Evolutionary conservation across 2,113 vertebrate genomes (phyloP), one percentile per base, ranked within the genome.

Genomic region (Aleadryas rufinucha): DNA sequence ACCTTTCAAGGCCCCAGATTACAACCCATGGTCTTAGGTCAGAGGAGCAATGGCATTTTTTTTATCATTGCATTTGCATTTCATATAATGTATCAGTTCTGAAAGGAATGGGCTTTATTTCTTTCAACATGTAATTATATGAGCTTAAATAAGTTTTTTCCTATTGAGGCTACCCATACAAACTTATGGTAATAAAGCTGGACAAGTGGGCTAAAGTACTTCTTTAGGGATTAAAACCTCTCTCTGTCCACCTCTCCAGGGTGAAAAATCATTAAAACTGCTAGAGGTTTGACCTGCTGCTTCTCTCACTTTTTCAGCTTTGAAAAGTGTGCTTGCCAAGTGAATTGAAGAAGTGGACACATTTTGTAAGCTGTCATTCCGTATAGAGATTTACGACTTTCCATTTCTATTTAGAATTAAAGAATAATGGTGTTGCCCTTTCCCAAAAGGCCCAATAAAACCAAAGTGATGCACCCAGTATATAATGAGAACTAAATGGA

Each of bases 401-500:
- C 93, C 47, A 90, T 95, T 96, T 96, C 88, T 95, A 86, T 97
- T 97, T 90, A 84, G 92, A 95, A 92, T 89, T 94, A 95, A 95
- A 97, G 91, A 94, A 94, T 95, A 76, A 93, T 87, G 60, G 79
- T 93, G 82, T 80, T 93, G 78, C 17, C 63, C 66, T 95, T 94
- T 71, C 89, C 70, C 96, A 94, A 96, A 96, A 95, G 91, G 80
- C 82, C 93, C 93, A 94, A 94, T 93, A 88, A 92, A 97, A 91
- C 88, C 57, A 66, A 97, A 97, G 84, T 88, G 93, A 83, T 94
- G 84, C 10, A 1, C 82, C 77, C 63, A 68, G 94, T 91, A 69
- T 85, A 92, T 96, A 96, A 96, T 94, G 94, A 90, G 82, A 91
- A 93, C 75, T 96, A 96, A 97, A 97, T 90, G 85, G 79, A 91